phyloP scores from a whole-genome alignment of 2,888 invertebrate species.

The Trisateles emortualis region DNA sequence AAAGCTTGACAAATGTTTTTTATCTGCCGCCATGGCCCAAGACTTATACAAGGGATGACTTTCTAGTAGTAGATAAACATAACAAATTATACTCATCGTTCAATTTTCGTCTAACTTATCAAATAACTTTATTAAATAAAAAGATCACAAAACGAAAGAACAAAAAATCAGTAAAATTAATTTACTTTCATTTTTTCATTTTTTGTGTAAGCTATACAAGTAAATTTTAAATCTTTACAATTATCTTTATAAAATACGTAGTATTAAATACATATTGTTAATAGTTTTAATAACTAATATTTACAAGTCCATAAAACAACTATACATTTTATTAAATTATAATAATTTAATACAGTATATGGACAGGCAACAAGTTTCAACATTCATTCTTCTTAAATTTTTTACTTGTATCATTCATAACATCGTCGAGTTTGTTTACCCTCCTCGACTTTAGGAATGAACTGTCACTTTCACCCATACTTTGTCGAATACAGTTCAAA shows the following conservation, averaged over 20 bases:
- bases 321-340: slow-evolving; percentile 79
- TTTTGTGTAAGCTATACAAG: slow-evolving; percentile 79
- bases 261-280: slow-evolving; percentile 83
- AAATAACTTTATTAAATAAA: slow-evolving; percentile 52
- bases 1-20: too few relatives aligned
- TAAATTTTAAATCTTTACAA: slow-evolving; percentile 76
- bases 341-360: slow-evolving; percentile 81
- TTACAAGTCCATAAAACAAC: slow-evolving; percentile 78
- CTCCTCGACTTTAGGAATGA: slow-evolving; percentile 78
- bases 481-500: slow-evolving; percentile 80
- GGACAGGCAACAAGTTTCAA: slow-evolving; percentile 69
- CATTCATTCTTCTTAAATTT: slow-evolving; percentile 84
- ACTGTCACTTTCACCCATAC: slow-evolving; percentile 77
- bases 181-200: slow-evolving; percentile 72
- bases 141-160: slow-evolving; percentile 60
- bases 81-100: slow-evolving; percentile 44
- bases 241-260: slow-evolving; percentile 81
- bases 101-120: slow-evolving; percentile 55
- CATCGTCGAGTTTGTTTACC: slow-evolving; percentile 78
- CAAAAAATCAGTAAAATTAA: slow-evolving; percentile 48
- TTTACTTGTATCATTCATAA: slow-evolving; percentile 77
- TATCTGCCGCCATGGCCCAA: too few relatives aligned
- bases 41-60: neutral
- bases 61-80: slow-evolving; percentile 22
- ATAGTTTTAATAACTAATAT: slow-evolving; percentile 77